phyloP scores from a whole-genome alignment of 2,113 vertebrate species.

The Chaenocephalus aceratus region DNA sequence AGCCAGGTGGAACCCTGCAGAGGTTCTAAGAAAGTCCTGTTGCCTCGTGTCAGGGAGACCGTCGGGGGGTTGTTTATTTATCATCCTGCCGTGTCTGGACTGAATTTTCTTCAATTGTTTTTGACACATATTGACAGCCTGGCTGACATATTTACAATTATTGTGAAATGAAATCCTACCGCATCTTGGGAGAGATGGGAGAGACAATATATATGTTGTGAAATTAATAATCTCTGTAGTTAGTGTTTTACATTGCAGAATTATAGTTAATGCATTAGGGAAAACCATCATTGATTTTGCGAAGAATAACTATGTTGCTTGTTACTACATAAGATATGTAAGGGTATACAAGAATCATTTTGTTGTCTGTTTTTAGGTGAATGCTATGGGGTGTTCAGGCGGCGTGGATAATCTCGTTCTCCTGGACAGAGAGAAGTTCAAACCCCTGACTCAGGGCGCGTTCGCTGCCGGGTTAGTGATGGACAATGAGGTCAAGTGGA shows the following conservation, averaged over 20 bases:
- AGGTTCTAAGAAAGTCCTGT: constrained; percentile 18
- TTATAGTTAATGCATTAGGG: not conserved
- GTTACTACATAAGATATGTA: not conserved
- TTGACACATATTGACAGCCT: constrained; percentile 19
- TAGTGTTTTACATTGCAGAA: not conserved
- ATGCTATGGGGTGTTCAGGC: constrained; percentile 89
- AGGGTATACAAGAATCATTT: not conserved
- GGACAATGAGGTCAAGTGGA: constrained; percentile 92
- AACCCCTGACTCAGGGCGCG: constrained; percentile 84
- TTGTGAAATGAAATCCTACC: not conserved
- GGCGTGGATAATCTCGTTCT: constrained; percentile 89
- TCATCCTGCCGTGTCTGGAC: constrained; percentile 14
- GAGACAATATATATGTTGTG: not conserved
- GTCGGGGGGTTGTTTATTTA: not conserved
- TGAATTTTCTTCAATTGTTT: constrained; percentile 27
- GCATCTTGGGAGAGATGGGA: not conserved
- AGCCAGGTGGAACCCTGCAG: constrained; percentile 49
- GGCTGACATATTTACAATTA: not conserved
- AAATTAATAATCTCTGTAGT: not conserved
- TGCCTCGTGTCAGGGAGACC: not conserved
- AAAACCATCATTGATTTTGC: not conserved
- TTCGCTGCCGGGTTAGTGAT: constrained; percentile 85
- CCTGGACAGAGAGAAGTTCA: constrained; percentile 91
- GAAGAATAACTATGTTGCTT: not conserved
- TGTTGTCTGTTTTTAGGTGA: constrained; percentile 83